Evolutionary conservation across 2,113 vertebrate genomes (phyloP).

Genomic region (Erinaceus europaeus): DNA sequence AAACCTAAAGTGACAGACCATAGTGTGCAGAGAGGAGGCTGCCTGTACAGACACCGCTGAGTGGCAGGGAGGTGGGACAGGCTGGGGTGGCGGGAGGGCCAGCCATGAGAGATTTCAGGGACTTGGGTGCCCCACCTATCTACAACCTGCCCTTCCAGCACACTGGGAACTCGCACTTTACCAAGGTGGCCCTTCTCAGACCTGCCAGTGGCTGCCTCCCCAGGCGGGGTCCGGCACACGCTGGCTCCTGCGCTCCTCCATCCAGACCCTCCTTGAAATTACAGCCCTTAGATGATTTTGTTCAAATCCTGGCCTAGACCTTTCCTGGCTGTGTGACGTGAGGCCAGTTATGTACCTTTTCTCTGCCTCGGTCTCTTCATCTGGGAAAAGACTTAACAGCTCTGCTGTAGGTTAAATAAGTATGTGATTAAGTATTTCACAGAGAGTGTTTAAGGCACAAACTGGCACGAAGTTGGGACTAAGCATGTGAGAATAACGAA

Average conservation of each 20-base stretch:
- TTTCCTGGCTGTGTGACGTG: not conserved
- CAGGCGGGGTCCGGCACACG: not conserved
- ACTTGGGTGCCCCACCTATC: not conserved
- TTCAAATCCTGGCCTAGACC: not conserved
- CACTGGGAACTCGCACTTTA: not conserved
- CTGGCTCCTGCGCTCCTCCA: not conserved
- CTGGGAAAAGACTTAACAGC: not conserved
- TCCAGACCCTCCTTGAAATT: not conserved
- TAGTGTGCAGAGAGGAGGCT: not conserved
- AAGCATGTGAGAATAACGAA: not conserved
- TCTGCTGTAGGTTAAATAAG: not conserved
- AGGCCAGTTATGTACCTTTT: not conserved
- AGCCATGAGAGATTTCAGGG: not conserved
- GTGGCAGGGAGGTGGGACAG: not conserved
- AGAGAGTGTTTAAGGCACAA: not conserved
- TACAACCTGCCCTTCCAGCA: not conserved
- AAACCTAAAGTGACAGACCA: no score
- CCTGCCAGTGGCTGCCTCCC: not conserved
- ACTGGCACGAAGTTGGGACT: not conserved
- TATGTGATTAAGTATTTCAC: not conserved
- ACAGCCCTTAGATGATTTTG: not conserved
- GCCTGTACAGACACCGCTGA: not conserved
- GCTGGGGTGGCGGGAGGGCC: not conserved
- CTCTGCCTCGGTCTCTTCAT: not conserved
- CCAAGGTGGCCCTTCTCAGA: not conserved